Evolutionary conservation across 2,888 invertebrate genomes (phyloP).

Genomic region (Lumbricus terrestris): DNA sequence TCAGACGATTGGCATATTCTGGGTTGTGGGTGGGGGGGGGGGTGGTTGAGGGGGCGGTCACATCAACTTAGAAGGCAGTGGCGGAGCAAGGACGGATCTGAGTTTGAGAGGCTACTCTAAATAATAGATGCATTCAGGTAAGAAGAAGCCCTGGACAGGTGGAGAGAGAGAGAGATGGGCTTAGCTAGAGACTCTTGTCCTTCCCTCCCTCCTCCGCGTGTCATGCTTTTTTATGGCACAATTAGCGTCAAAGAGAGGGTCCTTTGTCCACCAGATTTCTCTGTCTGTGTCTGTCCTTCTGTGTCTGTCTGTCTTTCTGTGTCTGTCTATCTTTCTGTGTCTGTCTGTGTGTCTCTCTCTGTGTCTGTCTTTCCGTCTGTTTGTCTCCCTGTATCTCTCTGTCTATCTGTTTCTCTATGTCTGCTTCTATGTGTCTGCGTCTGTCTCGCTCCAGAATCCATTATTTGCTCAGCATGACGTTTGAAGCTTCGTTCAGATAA

Average conservation of each 20-base stretch:
- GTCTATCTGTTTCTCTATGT: no score
- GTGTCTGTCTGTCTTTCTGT: no score
- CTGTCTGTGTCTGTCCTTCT: no score
- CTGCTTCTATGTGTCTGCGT: no score
- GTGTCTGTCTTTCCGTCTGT: no score
- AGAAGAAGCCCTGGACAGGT: neutral
- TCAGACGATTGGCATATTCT: neutral
- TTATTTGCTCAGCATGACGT: no score
- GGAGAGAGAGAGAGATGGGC: neutral
- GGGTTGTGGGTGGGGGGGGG: no score
- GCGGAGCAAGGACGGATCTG: neutral
- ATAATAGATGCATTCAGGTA: neutral
- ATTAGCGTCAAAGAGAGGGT: neutral
- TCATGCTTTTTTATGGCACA: neutral
- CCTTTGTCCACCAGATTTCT: neutral
- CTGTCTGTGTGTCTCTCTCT: no score
- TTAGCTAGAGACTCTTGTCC: no score
- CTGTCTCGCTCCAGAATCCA: neutral
- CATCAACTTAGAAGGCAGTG: neutral
- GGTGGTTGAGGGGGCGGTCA: neutral
- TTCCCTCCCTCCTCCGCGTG: neutral
- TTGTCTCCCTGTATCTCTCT: no score
- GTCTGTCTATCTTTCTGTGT: no score
- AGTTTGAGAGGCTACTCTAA: neutral
- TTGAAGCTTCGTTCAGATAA: neutral